Base-by-base conservation (phyloP, 92 coral and sea anemone species). In the Blastomussa wellsi region DNA sequence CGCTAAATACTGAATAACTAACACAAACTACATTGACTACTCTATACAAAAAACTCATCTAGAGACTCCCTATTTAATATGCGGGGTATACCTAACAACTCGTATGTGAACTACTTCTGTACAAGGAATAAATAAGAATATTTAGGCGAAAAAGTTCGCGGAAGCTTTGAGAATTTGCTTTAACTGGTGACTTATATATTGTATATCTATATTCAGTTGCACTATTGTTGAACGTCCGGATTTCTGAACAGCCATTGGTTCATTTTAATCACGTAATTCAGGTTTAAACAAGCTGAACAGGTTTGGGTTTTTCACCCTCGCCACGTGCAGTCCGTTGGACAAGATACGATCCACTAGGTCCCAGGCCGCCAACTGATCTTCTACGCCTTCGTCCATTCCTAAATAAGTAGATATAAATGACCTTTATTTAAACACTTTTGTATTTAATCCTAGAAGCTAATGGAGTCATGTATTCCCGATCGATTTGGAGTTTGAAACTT, bases 221-320 rank as follows among this genome's bases (percentile, higher is more conserved):
- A 9, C 33, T 2, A 41, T 14, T 44, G 9, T 36, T n/a, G 14
- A 2, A 28, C 55, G 3, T 65, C 38, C 79, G 32, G 79, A 75
- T 32, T 24, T 75, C 14, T 42, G 19, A 19, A 47, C 79, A 32
- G 14, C 14, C 26, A 35, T 24, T 82, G 74, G 57, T 36, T 39
- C 59, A 10, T 41, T 17, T 7, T 13, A 74, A 13, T 89, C 84
- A 37, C 76, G 84, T 33, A 74, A 70, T 82, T 67, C 74, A 15
- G 96, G 90, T 19, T 76, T 36, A 82, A 91, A 89, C 74, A 89
- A 52, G 47, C 93, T 91, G 49, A 82, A 91, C 76, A 93, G 83
- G 57, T 87, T 85, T 65, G 83, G 79, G 44, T 79, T 76, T 53
- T 72, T 80, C 72, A 81, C 19, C 5, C 93, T 90, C 19, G 92